Evolutionary conservation across 2,797 vertebrate genomes (phyloP).

Genomic region (Rhinatrema bivittatum): DNA sequence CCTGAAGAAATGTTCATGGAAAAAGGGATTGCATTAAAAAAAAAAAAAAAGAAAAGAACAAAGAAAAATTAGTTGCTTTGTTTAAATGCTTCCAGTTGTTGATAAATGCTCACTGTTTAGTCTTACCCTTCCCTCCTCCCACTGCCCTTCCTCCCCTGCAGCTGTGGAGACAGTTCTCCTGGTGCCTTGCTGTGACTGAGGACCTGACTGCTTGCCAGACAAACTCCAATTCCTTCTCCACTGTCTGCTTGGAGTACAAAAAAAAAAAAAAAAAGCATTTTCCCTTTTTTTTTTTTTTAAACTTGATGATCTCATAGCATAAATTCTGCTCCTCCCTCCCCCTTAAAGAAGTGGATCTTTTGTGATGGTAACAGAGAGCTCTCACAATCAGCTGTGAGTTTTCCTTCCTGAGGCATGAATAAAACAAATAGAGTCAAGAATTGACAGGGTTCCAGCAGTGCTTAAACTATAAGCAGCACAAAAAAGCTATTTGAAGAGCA

Average conservation of each 20-base stretch:
- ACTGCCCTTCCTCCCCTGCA: no score
- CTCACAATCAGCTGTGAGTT: constrained; percentile 64
- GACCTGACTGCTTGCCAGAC: constrained; percentile 52
- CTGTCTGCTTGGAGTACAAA: constrained; percentile 47
- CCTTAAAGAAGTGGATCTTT: constrained; percentile 68
- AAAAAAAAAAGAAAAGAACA: constrained; percentile 33
- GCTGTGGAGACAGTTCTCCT: constrained; percentile 50
- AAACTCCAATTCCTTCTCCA: constrained; percentile 57
- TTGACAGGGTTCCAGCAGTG: constrained; percentile 50
- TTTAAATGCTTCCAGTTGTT: constrained; percentile 43
- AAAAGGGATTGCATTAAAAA: no score
- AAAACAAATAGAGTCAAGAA: constrained; percentile 60
- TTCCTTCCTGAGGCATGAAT: constrained; percentile 53
- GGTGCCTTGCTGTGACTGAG: constrained; percentile 60
- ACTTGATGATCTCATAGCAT: constrained; percentile 73
- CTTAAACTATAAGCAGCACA: constrained; percentile 49
- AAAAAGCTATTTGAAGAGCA: constrained; percentile 52
- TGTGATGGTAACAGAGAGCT: constrained; percentile 67
- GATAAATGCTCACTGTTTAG: constrained; percentile 39
- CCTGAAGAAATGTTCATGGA: constrained; percentile 7
- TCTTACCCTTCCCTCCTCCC: constrained; percentile 17
- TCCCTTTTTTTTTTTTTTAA: constrained; percentile 68
- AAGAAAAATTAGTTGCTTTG: constrained; percentile 45
- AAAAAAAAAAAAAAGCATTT: constrained; percentile 14
- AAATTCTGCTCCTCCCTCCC: constrained; percentile 68